Conservation (phyloP, 2,797 vertebrate species). For the Enteromius trimaculatus region DNA sequence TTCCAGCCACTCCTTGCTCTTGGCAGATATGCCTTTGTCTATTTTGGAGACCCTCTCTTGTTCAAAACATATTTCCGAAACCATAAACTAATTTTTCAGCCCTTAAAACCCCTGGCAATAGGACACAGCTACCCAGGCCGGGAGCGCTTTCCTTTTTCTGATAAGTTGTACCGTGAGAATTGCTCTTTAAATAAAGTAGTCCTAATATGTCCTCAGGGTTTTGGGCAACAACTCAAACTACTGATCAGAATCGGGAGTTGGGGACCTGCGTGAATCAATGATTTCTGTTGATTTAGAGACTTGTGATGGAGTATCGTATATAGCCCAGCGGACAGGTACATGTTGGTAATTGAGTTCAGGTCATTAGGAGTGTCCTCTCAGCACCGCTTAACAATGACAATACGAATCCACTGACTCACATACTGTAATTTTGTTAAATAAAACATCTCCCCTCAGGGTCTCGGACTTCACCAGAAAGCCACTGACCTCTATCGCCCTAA, state of each 20-base stretch:
- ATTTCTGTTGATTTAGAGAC: slow-evolving; percentile 26
- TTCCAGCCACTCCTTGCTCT: slow-evolving; percentile 70
- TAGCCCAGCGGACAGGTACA: not conserved
- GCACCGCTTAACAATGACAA: slow-evolving; percentile 1
- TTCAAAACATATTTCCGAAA: slow-evolving; percentile 57
- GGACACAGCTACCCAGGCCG: not conserved
- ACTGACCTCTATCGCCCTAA: slow-evolving; percentile 46
- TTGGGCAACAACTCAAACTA: not conserved
- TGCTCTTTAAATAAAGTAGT: slow-evolving; percentile 29
- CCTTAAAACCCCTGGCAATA: slow-evolving; percentile 31
- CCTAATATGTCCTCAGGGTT: slow-evolving; percentile 6
- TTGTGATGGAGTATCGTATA: not conserved
- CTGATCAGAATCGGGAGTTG: slow-evolving; percentile 28
- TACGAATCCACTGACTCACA: not conserved
- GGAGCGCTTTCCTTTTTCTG: not conserved
- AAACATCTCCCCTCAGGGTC: slow-evolving; percentile 15
- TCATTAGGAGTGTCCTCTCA: not conserved
- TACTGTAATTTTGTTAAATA: slow-evolving; percentile 25
- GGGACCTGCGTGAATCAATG: slow-evolving; percentile 15
- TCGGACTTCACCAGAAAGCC: slow-evolving; percentile 3
- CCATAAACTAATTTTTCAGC: slow-evolving; percentile 36
- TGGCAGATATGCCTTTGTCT: slow-evolving; percentile 65
- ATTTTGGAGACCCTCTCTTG: slow-evolving; percentile 48
- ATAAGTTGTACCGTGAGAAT: slow-evolving; percentile 10
- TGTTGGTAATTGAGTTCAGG: not conserved